phyloP scores from a whole-genome alignment of 1,140 invertebrate genomes.

The Dinothrombium tinctorium region DNA sequence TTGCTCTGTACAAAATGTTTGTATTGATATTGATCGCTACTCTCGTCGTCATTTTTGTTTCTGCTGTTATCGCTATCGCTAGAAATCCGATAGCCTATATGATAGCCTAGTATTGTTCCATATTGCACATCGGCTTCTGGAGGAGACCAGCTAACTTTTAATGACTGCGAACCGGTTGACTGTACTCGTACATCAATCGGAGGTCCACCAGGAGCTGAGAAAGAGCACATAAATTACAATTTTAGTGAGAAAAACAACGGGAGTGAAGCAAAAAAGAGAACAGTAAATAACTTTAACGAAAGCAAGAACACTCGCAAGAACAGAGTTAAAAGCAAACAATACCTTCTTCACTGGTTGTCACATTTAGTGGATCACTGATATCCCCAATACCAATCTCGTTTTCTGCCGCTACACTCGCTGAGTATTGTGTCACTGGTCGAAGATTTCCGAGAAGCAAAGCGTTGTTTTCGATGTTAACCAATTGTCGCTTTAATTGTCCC shows the following conservation, averaged over 20 bases:
- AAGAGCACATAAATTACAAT: conserved; percentile 48
- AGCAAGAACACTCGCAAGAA: not conserved
- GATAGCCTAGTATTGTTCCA: conserved; percentile 35
- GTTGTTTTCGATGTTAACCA: not conserved
- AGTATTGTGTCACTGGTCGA: conserved; percentile 66
- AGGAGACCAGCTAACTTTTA: conserved; percentile 22
- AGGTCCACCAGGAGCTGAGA: conserved; percentile 26
- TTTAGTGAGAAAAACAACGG: not conserved
- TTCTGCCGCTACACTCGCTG: conserved; percentile 79
- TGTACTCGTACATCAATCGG: conserved; percentile 20
- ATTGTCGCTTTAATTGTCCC: not conserved
- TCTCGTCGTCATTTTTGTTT: no score
- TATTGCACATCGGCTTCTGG: not conserved
- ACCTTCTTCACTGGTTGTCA: conserved; percentile 21
- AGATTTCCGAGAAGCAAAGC: conserved; percentile 20
- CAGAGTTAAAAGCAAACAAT: not conserved
- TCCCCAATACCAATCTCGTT: conserved; percentile 85
- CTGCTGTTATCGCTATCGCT: no score
- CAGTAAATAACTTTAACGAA: no score
- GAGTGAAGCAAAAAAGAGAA: not conserved
- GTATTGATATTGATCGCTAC: conserved; percentile 18
- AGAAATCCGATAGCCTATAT: conserved; percentile 1
- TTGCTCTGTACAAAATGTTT: conserved; percentile 18
- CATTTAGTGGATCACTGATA: conserved; percentile 31
- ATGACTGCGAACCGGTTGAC: conserved; percentile 22